phyloP scores from a whole-genome alignment of 2,797 vertebrate genomes.

The Sebastes reedi region DNA sequence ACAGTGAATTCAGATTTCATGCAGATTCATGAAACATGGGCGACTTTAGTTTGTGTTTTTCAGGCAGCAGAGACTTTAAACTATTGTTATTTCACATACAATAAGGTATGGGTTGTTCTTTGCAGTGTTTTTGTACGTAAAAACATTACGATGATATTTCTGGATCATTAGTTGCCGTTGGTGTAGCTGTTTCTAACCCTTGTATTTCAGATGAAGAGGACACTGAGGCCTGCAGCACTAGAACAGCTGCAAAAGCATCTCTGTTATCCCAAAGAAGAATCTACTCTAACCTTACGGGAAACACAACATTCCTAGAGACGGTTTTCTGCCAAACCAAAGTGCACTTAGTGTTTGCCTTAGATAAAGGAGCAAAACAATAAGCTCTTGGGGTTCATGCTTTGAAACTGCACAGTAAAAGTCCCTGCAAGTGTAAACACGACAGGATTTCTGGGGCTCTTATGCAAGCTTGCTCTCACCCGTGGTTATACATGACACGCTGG shows the following conservation, averaged over 20 bases:
- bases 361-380: conserved; percentile 62
- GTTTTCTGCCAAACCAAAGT: conserved; percentile 62
- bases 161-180: background rate
- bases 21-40: background rate
- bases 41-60: too few relatives aligned
- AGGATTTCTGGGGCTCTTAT: conserved; percentile 53
- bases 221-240: background rate
- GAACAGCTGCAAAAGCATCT: conserved; percentile 67
- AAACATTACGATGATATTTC: background rate
- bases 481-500: conserved; percentile 52
- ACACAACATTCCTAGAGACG: conserved; percentile 48
- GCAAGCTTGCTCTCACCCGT: conserved; percentile 33
- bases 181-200: background rate
- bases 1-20: conserved; percentile 2
- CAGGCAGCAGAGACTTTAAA: too few relatives aligned
- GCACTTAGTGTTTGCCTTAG: conserved; percentile 48
- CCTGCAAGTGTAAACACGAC: conserved; percentile 45
- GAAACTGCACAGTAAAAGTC: conserved; percentile 35
- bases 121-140: background rate
- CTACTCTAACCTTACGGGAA: conserved; percentile 36
- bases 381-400: conserved; percentile 38
- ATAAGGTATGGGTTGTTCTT: background rate
- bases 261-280: conserved; percentile 44
- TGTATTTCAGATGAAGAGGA: conserved; percentile 27
- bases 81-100: background rate